Percentiles rank a stretch among this genome's conserved stretches.
Conservation (phyloP, 2,797 vertebrate genomes). For the Champsocephalus esox region DNA sequence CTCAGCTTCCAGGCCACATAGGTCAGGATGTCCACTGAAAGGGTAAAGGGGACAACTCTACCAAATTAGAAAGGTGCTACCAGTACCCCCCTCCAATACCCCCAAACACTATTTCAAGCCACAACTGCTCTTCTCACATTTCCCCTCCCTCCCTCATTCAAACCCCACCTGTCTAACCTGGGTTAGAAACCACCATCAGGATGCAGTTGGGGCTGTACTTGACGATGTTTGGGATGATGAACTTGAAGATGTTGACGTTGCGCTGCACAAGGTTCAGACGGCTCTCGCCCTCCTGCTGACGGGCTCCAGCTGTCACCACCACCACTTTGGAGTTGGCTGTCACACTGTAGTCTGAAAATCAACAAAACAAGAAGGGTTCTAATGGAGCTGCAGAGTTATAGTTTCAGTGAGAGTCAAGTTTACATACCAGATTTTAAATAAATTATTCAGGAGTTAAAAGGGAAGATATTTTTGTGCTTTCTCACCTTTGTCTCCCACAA, state of each 20-base stretch:
- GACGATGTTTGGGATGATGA: conserved; percentile 97
- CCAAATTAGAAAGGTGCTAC: not conserved
- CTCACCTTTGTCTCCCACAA: conserved; percentile 95
- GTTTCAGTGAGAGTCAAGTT: not conserved
- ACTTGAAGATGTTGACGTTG: conserved; percentile 98
- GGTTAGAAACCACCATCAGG: conserved; percentile 95
- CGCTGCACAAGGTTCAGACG: conserved; percentile 97
- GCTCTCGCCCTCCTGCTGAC: conserved; percentile 97
- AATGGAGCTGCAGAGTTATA: not conserved
- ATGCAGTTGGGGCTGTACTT: conserved; percentile 97
- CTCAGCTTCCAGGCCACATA: conserved; percentile 99
- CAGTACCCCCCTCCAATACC: not conserved
- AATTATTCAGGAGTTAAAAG: not conserved
- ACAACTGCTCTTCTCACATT: conserved; percentile 32
- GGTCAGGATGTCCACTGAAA: conserved; percentile 95
- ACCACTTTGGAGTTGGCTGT: conserved; percentile 96
- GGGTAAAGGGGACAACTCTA: not conserved
- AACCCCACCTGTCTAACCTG: conserved; percentile 83
- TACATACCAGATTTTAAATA: not conserved
- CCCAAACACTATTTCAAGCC: not conserved
- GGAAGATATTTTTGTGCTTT: rapidly evolving
- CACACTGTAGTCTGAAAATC: conserved; percentile 89
- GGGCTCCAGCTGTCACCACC: conserved; percentile 95
- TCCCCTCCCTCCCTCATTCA: not conserved
- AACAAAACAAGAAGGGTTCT: conserved; percentile 10